Percentiles rank a stretch among this genome's conserved stretches.
Conservation (phyloP, 2,113 vertebrate species). For the Irena cyanogastra region DNA sequence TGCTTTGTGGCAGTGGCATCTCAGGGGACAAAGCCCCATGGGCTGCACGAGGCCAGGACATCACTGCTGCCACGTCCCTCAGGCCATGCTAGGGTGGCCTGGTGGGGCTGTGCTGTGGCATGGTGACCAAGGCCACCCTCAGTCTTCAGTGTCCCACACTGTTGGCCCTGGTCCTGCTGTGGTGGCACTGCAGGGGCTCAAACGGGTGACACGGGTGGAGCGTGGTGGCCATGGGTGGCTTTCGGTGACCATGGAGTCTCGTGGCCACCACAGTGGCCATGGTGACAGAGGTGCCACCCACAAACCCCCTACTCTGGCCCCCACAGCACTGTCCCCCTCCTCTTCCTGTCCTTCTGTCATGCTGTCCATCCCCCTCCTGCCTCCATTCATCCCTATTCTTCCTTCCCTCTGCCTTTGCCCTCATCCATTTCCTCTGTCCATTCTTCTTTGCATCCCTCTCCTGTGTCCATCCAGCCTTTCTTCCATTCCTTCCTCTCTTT, state of each 20-base stretch:
- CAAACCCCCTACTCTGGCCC: background rate
- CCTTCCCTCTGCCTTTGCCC: background rate
- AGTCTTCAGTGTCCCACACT: background rate
- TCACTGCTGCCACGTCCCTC: rapidly evolving
- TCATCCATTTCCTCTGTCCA: background rate
- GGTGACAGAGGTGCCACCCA: background rate
- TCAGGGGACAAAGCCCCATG: background rate
- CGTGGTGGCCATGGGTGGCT: rapidly evolving
- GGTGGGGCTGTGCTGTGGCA: rapidly evolving
- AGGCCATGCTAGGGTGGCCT: rapidly evolving
- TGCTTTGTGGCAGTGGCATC: too few species aligned
- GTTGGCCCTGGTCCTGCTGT: background rate
- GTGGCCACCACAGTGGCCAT: rapidly evolving
- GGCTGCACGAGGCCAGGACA: rapidly evolving
- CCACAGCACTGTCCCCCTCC: background rate
- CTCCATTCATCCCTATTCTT: background rate
- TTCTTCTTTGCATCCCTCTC: background rate
- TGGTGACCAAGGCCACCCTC: background rate
- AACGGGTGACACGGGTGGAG: rapidly evolving
- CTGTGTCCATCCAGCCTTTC: background rate
- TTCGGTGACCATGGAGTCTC: background rate
- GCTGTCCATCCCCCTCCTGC: background rate
- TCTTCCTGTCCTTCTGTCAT: background rate
- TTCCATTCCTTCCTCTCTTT: background rate
- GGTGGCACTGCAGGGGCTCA: background rate